Evolutionary conservation across 2,888 invertebrate species (phyloP), one percentile per base, ranked within the genome.

Genomic region (Hirtodrosophila alboralis): DNA sequence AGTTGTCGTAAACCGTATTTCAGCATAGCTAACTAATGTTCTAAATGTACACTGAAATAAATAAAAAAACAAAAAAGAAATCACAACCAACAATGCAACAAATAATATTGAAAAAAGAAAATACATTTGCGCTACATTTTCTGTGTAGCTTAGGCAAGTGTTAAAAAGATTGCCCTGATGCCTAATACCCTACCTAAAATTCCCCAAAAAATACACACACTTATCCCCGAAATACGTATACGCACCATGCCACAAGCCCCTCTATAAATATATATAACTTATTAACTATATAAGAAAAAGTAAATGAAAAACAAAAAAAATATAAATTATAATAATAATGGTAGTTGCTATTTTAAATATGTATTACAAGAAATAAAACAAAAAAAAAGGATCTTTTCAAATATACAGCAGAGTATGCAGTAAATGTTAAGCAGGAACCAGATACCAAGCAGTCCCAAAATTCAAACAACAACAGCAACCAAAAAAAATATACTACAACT

Each of bases 321-420:
- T n/a, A n/a, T n/a, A 56, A 41, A 54, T 56, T 68, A 59, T 75
- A 79, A 76, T 62, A 64, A 67, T 74, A 70, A 74, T 56, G 66
- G 87, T 87, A 86, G 87, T 85, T 64, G 86, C 80, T 84, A 83
- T 86, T 85, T 83, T 84, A 85, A 83, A 76, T 79, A 85, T 85
- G 70, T 77, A 77, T 77, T 78, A 84, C 85, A 74, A 51, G 26
- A 67, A 61, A 61, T 37, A 41, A 31, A 1, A 60, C 41, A 63
- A 58, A 49, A 28, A 38, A 63, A 72, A 52, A 60, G 36, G 54
- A 74, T 60, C 58, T 52, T n/a, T n/a, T 62, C 37, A 62, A 56
- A 61, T 67, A 73, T 63, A 54, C 65, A 72, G 45, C 58, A 63
- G 48, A 71, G 52, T 63, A 68, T 71, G 69, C 48, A 65, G 59